A percentile compares a stretch with the other conserved stretches of the same genome.
These are phyloP conservation scores for Amaurobius ferox DNA, from an alignment of 2,888 invertebrate genomes.

Conservation along the genomic window DNA sequence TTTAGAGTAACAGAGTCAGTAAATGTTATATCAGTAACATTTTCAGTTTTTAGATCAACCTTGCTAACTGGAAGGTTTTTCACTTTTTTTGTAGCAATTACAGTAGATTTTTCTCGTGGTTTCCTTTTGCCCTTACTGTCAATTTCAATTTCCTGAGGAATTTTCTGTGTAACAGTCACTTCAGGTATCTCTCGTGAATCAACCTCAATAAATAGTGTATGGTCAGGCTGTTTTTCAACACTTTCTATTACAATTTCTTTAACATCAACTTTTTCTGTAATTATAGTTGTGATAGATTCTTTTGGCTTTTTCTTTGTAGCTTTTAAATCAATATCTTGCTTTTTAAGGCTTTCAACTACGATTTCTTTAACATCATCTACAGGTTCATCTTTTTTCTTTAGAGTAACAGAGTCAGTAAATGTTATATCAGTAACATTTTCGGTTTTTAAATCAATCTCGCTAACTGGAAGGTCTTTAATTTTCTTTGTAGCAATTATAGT, in stretches of 20 bases:
- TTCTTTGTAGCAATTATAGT: neutral
- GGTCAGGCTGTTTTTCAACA: slow-evolving; percentile 5
- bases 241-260: no score
- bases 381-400: neutral
- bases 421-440: no score
- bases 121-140: slow-evolving; percentile 17
- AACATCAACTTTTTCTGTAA: no score
- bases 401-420: neutral
- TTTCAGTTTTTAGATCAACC: no score
- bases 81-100: neutral
- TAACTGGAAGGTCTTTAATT: neutral
- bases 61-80: neutral
- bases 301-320: slow-evolving; percentile 46
- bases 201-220: no score
- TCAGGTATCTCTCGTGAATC: no score
- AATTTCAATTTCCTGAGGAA: neutral
- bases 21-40: no score
- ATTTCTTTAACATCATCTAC: neutral
- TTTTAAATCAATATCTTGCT: slow-evolving; percentile 18
- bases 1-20: neutral
- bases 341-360: neutral
- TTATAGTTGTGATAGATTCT: neutral
- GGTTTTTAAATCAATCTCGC: neutral
- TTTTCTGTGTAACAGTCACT: slow-evolving; percentile 6
- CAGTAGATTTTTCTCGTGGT: slow-evolving; percentile 25